phyloP scores from a whole-genome alignment of 2,797 vertebrate genomes.

The Dryobates pubescens region DNA sequence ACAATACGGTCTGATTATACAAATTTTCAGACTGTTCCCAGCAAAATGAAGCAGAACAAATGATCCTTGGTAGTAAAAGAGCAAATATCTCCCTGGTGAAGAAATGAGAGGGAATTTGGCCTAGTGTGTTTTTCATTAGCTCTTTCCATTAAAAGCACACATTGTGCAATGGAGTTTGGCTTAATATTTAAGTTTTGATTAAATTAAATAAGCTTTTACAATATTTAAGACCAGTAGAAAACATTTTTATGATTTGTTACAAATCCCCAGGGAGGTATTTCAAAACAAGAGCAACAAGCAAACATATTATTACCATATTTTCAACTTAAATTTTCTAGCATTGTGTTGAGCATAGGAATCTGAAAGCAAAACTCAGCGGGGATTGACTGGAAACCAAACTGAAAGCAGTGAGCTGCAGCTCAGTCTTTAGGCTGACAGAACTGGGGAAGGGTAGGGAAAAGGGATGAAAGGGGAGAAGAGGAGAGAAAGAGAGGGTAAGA shows the following conservation, averaged over 20 bases:
- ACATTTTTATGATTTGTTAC: conserved; percentile 54
- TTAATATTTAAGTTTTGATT: conserved; percentile 58
- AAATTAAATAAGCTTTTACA: conserved; percentile 60
- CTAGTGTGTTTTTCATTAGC: conserved; percentile 56
- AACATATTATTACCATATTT: conserved; percentile 39
- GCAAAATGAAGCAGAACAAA: conserved; percentile 57
- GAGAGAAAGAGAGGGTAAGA: neutral
- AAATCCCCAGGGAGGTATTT: conserved; percentile 37
- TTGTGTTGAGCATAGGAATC: conserved; percentile 9
- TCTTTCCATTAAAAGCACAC: conserved; percentile 53
- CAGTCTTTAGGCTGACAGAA: neutral
- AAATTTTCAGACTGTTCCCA: conserved; percentile 49
- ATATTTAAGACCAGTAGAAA: conserved; percentile 68
- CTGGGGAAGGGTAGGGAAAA: neutral
- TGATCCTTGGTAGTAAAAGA: neutral
- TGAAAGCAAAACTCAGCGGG: conserved; percentile 30
- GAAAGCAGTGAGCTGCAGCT: neutral
- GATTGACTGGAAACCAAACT: neutral
- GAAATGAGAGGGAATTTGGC: conserved; percentile 31
- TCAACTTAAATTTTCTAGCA: conserved; percentile 7
- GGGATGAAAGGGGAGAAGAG: neutral
- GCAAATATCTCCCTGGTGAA: conserved; percentile 33
- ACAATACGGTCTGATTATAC: conserved; percentile 36
- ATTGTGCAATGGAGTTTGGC: conserved; percentile 59
- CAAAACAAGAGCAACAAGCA: conserved; percentile 34